phyloP scores from a whole-genome alignment of 2,113 vertebrate species.

The Xyliphius kryptos region DNA sequence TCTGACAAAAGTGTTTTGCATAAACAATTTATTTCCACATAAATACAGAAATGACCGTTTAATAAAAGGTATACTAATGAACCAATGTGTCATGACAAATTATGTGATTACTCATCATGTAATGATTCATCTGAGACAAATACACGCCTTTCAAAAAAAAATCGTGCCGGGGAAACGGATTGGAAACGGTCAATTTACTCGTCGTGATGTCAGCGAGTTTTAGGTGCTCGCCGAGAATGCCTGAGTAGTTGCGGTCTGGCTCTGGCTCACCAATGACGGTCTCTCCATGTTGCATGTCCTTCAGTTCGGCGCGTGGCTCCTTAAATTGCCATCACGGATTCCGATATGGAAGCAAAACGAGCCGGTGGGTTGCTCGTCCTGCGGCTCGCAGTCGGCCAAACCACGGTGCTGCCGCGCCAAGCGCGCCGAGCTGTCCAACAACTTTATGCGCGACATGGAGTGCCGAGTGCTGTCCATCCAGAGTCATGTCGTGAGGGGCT shows the following conservation, averaged over 20 bases:
- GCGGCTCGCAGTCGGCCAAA: conserved; percentile 21
- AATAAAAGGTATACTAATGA: too few relatives aligned
- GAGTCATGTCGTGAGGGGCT: conserved; percentile 95
- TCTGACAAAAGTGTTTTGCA: too few relatives aligned
- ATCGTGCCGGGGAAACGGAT: too few relatives aligned
- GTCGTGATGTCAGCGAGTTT: too few relatives aligned
- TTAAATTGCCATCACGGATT: conserved; percentile 29
- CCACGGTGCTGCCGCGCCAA: conserved; percentile 29
- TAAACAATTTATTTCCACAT: too few relatives aligned
- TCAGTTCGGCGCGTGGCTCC: conserved; percentile 42
- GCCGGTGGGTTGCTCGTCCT: conserved; percentile 23
- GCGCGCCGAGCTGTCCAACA: conserved; percentile 22
- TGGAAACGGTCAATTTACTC: too few relatives aligned
- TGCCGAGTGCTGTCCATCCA: conserved; percentile 95
- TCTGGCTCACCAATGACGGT: conserved; percentile 45
- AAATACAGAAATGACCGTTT: too few relatives aligned
- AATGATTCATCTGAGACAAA: too few relatives aligned
- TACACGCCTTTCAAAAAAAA: too few relatives aligned
- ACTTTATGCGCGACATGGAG: conserved; percentile 63
- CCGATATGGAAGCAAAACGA: conserved; percentile 21
- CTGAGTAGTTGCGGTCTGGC: conserved; percentile 43
- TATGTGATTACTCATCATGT: too few relatives aligned
- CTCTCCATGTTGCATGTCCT: conserved; percentile 49
- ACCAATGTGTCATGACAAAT: too few relatives aligned
- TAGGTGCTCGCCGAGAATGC: conserved; percentile 46